A percentile compares a stretch with the other conserved stretches of the same genome.
Evolutionary conservation across 2,888 invertebrate genomes (phyloP).

Genomic region (Phengaris arion): DNA sequence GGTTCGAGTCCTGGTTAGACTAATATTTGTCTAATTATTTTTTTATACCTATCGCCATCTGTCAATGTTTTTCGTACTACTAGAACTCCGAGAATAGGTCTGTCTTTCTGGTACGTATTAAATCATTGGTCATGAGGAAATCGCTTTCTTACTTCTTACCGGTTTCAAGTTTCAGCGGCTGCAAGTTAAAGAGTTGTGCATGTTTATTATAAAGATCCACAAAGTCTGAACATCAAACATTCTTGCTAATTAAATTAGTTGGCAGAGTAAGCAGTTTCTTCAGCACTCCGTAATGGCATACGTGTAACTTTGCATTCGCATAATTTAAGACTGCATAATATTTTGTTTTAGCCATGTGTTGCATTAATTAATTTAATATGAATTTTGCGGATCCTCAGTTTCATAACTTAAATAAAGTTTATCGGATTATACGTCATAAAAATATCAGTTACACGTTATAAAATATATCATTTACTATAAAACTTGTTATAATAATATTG

Average conservation of each 20-base stretch:
- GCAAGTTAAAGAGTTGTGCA: not conserved
- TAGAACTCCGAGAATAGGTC: no score
- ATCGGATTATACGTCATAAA: no score
- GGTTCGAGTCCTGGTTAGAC: no score
- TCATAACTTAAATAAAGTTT: not conserved
- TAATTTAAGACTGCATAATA: constrained; percentile 30
- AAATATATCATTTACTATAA: no score
- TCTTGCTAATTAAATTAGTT: constrained; percentile 50
- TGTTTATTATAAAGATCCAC: constrained; percentile 21
- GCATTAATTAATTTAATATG: constrained; percentile 24
- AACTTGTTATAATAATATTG: no score
- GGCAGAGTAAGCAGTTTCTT: constrained; percentile 41
- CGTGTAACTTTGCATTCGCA: constrained; percentile 38
- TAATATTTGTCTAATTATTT: no score
- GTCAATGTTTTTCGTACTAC: no score
- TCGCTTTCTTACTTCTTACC: no score
- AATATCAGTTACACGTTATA: no score
- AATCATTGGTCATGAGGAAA: no score
- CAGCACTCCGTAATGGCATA: constrained; percentile 40
- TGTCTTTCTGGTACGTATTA: no score
- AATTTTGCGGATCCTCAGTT: constrained; percentile 12
- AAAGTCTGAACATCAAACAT: constrained; percentile 39
- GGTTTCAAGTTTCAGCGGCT: not conserved
- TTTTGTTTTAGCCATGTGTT: constrained; percentile 26
- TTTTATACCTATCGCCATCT: no score